Evolutionary conservation across 2,888 invertebrate species (phyloP), one percentile per base, ranked within the genome.

Genomic region (Choristoneura rosaceana): DNA sequence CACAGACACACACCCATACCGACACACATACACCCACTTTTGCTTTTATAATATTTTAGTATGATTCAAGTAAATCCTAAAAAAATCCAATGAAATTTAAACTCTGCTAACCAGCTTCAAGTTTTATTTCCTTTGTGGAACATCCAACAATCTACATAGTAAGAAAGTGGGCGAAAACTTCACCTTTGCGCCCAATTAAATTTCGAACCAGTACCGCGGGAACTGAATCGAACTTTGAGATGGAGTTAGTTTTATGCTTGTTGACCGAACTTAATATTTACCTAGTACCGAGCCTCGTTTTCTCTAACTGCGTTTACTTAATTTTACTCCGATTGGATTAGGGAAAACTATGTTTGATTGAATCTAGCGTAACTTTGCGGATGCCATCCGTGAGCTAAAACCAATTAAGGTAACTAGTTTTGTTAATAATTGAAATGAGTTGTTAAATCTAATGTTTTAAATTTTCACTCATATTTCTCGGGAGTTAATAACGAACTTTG

Each of bases 151-250:
- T 68, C 62, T 71, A 62, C 62, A 68, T 68, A 68, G 71, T 63
- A 68, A 71, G 67, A 68, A 71, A 68, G 71, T n/a, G 67, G 67
- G 45, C 15, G 71, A 63, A 71, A 71, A 71, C 62, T 71, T 71
- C 62, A 71, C 62, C 58, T 68, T 63, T 67, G 59, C 47, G 71
- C 71, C 67, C 67, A 63, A 68, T 71, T 71, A 71, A 67, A 63
- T 55, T 67, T 52, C 52, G 3, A 66, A 62, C 52, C 43, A 45
- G 67, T 14, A 41, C 43, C 66, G 43, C 43, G 61, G 45, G 55
- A 71, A 63, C 67, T 67, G 67, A 71, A 71, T 68, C 63, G 47
- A 71, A 71, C 45, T 71, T 71, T 25, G 62, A 58, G 71, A 71
- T 71, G 47, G 71, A 63, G 71, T 71, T 71, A 63, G 62, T 71